phyloP scores from a whole-genome alignment of 92 coral and sea anemone species.

The Epizoanthus illoricatus region DNA sequence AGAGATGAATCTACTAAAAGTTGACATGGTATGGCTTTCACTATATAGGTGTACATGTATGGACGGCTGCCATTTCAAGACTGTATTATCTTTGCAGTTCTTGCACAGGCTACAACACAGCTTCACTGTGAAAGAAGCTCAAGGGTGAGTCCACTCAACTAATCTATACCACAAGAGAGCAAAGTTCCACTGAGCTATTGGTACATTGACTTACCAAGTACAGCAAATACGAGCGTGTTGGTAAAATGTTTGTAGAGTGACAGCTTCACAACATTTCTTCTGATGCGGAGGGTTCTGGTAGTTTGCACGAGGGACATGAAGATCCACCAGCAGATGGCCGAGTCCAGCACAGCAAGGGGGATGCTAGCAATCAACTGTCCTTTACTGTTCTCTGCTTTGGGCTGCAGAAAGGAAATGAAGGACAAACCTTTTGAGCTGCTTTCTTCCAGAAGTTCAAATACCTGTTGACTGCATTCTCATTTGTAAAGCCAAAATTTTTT shows the following conservation, averaged over 20 bases:
- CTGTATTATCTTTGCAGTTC: too few relatives aligned
- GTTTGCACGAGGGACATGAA: constrained; percentile 99
- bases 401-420: constrained; percentile 42
- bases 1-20: too few relatives aligned
- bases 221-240: constrained; percentile 91
- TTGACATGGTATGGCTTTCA: too few relatives aligned
- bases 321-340: constrained; percentile 99
- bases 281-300: constrained; percentile 90
- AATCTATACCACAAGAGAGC: too few relatives aligned
- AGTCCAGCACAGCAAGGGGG: constrained; percentile 95
- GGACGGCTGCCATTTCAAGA: too few relatives aligned
- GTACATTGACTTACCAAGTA: constrained; percentile 66
- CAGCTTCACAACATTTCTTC: constrained; percentile 86
- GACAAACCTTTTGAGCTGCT: too few relatives aligned
- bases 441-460: background rate
- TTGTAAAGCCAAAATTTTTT: too few relatives aligned
- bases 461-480: too few relatives aligned
- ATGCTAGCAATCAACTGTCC: constrained; percentile 79
- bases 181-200: background rate
- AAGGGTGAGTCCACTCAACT: too few relatives aligned
- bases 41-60: too few relatives aligned
- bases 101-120: too few relatives aligned
- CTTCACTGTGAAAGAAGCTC: too few relatives aligned
- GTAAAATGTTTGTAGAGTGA: constrained; percentile 96
- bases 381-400: constrained; percentile 75